A percentile compares a stretch with the other conserved stretches of the same genome.
Evolutionary conservation across 2,888 invertebrate species (phyloP).

Genomic region (Leptinotarsa tumamoca): DNA sequence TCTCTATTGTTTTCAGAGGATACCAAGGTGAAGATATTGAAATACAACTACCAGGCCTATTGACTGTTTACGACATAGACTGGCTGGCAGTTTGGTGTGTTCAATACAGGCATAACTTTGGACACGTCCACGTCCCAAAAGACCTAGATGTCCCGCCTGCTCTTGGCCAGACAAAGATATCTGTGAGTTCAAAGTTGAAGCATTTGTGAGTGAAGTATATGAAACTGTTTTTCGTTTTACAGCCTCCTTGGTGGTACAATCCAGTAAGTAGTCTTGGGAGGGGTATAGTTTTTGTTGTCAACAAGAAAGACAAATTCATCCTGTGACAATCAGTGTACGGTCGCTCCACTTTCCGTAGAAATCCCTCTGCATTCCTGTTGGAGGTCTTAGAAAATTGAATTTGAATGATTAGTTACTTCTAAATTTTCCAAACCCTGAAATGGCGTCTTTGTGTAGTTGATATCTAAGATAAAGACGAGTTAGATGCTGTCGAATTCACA

Average conservation of each 20-base stretch:
- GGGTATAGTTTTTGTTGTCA: background rate
- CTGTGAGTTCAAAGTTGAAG: slow-evolving; percentile 72
- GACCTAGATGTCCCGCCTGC: slow-evolving; percentile 92
- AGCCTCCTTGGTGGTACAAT: slow-evolving; percentile 95
- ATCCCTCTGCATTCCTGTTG: no score
- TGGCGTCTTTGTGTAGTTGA: no score
- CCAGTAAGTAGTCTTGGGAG: slow-evolving; percentile 79
- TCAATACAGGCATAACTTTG: slow-evolving; percentile 90
- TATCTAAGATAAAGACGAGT: no score
- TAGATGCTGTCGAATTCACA: no score
- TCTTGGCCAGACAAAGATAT: slow-evolving; percentile 89
- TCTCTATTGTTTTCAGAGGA: slow-evolving; percentile 66
- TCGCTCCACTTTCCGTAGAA: no score
- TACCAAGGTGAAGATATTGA: slow-evolving; percentile 94
- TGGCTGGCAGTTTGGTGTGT: slow-evolving; percentile 95
- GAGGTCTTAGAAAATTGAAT: no score
- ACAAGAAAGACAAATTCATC: background rate
- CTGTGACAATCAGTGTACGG: no score
- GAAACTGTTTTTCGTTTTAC: slow-evolving; percentile 45
- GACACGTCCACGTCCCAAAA: slow-evolving; percentile 88
- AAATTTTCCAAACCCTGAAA: no score
- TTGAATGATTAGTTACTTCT: no score
- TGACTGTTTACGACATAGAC: slow-evolving; percentile 91
- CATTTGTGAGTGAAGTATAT: background rate
- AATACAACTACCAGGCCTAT: slow-evolving; percentile 84